Evolutionary conservation across 2,113 vertebrate species (phyloP).

Genomic region (Arvicanthis niloticus): DNA sequence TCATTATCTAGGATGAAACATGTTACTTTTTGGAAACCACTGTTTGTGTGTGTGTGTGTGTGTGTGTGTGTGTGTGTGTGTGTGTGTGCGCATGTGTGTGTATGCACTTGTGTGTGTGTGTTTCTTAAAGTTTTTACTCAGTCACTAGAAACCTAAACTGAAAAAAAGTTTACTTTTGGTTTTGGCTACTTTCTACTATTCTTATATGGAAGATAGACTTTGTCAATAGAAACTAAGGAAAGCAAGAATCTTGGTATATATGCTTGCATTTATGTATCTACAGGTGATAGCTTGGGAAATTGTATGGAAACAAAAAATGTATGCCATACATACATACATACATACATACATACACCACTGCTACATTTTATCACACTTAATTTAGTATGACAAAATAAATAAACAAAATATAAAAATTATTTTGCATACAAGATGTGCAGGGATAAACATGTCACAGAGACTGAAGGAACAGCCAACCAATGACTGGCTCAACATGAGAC

Average conservation of each 20-base stretch:
- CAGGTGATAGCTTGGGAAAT: background rate
- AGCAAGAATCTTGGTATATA: background rate
- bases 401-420: too few relatives aligned
- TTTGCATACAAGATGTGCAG: too few relatives aligned
- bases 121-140: conserved; percentile 26
- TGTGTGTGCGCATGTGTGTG: background rate
- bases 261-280: background rate
- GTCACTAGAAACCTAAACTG: conserved; percentile 14
- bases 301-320: background rate
- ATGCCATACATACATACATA: background rate
- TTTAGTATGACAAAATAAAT: background rate
- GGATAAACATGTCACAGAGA: too few relatives aligned
- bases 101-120: background rate
- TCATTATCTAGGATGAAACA: conserved; percentile 52
- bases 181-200: background rate
- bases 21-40: conserved; percentile 39
- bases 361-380: background rate
- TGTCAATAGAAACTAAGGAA: background rate
- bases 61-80: background rate
- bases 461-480: too few relatives aligned
- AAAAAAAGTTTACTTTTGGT: conserved; percentile 11
- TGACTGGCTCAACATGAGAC: too few relatives aligned
- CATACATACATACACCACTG: background rate
- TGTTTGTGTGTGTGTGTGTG: background rate
- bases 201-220: background rate